A percentile compares a stretch with the other conserved stretches of the same genome.
phyloP scores from a whole-genome alignment of 1,140 invertebrate genomes.

The Ooceraea biroi region DNA sequence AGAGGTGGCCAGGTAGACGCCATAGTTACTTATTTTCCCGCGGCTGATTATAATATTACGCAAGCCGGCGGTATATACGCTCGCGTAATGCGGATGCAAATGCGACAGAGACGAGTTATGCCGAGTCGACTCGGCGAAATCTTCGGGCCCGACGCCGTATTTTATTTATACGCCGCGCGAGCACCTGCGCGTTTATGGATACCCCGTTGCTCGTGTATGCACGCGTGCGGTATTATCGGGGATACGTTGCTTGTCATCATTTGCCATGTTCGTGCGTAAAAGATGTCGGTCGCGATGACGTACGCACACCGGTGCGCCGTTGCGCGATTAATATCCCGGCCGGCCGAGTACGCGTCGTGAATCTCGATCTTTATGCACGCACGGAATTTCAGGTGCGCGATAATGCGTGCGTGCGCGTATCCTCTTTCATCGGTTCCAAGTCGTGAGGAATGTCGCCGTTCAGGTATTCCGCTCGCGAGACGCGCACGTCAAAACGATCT shows the following conservation, averaged over 20 bases:
- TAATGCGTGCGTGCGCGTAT: no score
- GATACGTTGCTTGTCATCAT: constrained; percentile 12
- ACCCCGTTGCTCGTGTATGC: constrained; percentile 18
- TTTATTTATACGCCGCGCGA: constrained; percentile 79
- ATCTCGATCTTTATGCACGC: constrained; percentile 37
- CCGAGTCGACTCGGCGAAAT: constrained; percentile 74
- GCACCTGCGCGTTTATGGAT: constrained; percentile 46
- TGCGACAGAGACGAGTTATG: constrained; percentile 73
- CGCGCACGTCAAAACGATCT: constrained; percentile 20
- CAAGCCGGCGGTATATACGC: constrained; percentile 71
- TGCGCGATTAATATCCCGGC: constrained; percentile 31
- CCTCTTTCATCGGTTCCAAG: not conserved
- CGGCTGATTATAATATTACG: constrained; percentile 82
- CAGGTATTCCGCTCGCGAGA: constrained; percentile 5
- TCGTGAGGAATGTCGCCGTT: constrained; percentile 7
- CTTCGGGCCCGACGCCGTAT: constrained; percentile 70
- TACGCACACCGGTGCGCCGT: not conserved
- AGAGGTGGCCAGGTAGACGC: constrained; percentile 65
- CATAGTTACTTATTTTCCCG: constrained; percentile 80
- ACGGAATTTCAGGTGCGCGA: no score
- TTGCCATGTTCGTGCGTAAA: not conserved
- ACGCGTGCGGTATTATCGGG: constrained; percentile 32
- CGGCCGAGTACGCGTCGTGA: not conserved
- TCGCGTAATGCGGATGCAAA: constrained; percentile 80
- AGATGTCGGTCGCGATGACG: constrained; percentile 9